Evolutionary conservation across 1,140 invertebrate genomes (phyloP).

Genomic region (Proctacanthus coquilletti): DNA sequence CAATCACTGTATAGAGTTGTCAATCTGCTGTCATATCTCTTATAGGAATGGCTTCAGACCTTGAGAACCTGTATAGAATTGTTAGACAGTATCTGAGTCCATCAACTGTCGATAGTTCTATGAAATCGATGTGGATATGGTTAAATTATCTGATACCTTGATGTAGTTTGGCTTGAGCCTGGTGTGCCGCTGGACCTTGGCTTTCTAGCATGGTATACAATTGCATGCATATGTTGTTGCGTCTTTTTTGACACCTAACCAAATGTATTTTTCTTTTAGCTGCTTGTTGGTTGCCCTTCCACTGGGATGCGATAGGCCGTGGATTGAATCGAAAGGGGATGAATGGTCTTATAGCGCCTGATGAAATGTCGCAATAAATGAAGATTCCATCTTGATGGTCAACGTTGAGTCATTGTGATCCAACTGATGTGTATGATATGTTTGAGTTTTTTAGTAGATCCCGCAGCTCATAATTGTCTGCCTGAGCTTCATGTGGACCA

Average conservation of each 20-base stretch:
- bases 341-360: not conserved
- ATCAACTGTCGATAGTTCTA: slow-evolving; percentile 8
- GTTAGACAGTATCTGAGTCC: slow-evolving; percentile 13
- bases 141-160: no score
- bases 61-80: slow-evolving; percentile 18
- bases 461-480: no score
- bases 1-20: slow-evolving; percentile 19
- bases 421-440: no score
- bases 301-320: not conserved
- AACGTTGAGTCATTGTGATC: no score
- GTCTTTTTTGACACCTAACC: not conserved
- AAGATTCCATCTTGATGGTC: not conserved
- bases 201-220: no score
- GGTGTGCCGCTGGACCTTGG: no score
- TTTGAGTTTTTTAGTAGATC: no score
- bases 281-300: not conserved
- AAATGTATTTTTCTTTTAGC: not conserved
- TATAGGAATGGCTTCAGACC: slow-evolving; percentile 25
- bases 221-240: no score
- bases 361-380: not conserved
- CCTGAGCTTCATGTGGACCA: no score
- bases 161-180: no score
- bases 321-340: not conserved
- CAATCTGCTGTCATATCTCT: slow-evolving; percentile 15
- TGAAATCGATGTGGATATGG: no score